Conservation (phyloP, 2,797 vertebrate genomes). For the Alouatta caraya region DNA sequence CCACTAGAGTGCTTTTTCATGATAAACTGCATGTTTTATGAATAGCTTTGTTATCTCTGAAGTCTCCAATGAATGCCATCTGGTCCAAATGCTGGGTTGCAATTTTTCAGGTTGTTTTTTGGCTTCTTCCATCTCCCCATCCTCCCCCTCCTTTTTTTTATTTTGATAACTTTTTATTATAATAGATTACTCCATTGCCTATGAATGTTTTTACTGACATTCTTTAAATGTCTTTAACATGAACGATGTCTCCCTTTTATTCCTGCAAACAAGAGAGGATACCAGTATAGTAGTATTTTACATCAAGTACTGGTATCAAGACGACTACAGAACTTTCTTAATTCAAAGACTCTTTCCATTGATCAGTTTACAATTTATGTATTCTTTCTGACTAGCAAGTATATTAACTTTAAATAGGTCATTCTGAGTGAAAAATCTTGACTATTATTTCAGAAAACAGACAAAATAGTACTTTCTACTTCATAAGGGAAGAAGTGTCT, state of each 20-base stretch:
- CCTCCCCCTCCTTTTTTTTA: neutral
- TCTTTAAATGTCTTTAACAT: neutral
- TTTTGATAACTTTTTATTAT: neutral
- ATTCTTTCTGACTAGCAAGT: neutral
- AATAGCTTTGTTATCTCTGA: conserved; percentile 16
- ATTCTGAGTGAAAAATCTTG: neutral
- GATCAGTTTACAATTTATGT: neutral
- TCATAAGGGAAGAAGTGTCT: conserved; percentile 48
- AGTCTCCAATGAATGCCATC: neutral
- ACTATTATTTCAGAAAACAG: conserved; percentile 44
- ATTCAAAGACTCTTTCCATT: neutral
- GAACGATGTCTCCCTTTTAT: neutral
- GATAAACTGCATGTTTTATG: conserved; percentile 1
- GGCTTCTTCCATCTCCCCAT: neutral
- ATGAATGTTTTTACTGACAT: neutral
- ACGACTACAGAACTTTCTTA: neutral
- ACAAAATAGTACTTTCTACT: conserved; percentile 27
- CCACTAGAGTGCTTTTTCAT: neutral
- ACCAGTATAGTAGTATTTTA: neutral
- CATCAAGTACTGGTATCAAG: neutral
- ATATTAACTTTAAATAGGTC: conserved; percentile 23
- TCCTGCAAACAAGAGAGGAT: neutral
- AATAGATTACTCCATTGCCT: neutral
- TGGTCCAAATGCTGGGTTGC: conserved; percentile 17
- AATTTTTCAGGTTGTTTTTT: conserved; percentile 54